Evolutionary conservation across 2,113 vertebrate genomes (phyloP).

Genomic region (Peromyscus leucopus): DNA sequence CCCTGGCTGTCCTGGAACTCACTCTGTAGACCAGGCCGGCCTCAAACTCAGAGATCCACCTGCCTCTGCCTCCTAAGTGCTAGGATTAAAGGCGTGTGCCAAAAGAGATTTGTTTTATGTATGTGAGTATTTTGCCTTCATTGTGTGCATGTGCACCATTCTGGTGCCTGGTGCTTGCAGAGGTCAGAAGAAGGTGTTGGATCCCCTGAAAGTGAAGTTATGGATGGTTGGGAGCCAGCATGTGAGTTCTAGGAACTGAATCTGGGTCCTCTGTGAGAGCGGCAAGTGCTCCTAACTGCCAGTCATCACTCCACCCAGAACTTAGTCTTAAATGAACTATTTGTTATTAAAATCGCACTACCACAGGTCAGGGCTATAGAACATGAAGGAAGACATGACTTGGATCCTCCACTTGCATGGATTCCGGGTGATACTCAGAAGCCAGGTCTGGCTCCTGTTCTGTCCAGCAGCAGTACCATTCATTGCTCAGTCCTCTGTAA

Average conservation of each 20-base stretch:
- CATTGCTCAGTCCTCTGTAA: background rate
- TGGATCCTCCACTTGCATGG: fast-evolving
- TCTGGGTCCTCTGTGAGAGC: background rate
- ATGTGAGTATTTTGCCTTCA: background rate
- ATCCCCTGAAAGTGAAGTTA: background rate
- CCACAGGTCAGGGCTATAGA: background rate
- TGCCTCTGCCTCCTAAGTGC: background rate
- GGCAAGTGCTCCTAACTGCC: background rate
- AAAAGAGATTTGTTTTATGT: background rate
- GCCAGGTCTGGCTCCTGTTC: background rate
- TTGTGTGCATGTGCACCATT: background rate
- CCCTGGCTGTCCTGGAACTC: background rate
- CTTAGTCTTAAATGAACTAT: background rate
- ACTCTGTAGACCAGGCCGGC: background rate
- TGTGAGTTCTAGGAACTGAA: background rate
- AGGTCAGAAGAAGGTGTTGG: background rate
- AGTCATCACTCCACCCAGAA: background rate
- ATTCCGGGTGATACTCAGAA: background rate
- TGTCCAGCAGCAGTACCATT: fast-evolving
- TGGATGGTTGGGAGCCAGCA: background rate
- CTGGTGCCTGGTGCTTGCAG: background rate
- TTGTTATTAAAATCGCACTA: background rate
- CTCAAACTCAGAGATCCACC: background rate
- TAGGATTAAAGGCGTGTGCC: background rate
- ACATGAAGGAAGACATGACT: background rate